Evolutionary conservation across 2,888 invertebrate genomes (phyloP).

Genomic region (Athalia circularis): DNA sequence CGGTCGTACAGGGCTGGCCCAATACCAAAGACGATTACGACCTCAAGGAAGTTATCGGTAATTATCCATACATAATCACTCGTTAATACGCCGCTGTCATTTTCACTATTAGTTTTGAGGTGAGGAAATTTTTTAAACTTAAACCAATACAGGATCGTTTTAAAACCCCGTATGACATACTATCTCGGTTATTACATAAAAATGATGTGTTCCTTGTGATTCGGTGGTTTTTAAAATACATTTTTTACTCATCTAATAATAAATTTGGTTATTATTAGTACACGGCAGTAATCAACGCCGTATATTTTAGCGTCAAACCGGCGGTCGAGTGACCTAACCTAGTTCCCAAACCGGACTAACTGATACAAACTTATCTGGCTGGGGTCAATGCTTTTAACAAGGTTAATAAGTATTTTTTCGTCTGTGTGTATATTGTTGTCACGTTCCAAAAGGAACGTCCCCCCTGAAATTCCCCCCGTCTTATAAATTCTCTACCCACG

Average conservation of each 20-base stretch:
- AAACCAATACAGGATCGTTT: background rate
- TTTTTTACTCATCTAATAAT: slow-evolving; percentile 23
- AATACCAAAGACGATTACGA: slow-evolving; percentile 95
- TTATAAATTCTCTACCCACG: background rate
- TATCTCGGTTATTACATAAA: slow-evolving; percentile 57
- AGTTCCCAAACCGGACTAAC: slow-evolving; percentile 35
- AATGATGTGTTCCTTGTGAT: slow-evolving; percentile 39
- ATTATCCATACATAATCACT: slow-evolving; percentile 69
- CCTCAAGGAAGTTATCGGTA: slow-evolving; percentile 94
- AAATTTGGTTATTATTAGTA: slow-evolving; percentile 43
- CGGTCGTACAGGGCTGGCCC: slow-evolving; percentile 82
- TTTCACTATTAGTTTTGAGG: background rate
- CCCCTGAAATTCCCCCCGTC: background rate
- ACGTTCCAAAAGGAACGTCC: slow-evolving; percentile 1
- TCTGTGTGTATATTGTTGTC: slow-evolving; percentile 41
- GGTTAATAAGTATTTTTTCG: slow-evolving; percentile 42
- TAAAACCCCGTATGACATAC: slow-evolving; percentile 24
- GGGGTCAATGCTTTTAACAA: slow-evolving; percentile 46
- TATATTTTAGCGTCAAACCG: slow-evolving; percentile 53
- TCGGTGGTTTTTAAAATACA: slow-evolving; percentile 17
- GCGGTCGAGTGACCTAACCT: slow-evolving; percentile 55
- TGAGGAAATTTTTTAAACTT: background rate
- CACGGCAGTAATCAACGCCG: slow-evolving; percentile 10
- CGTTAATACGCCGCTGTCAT: background rate
- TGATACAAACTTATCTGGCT: slow-evolving; percentile 32